A percentile compares a stretch with the other conserved stretches of the same genome.
Conservation (phyloP, 1,140 invertebrate genomes). For the Drosophila punjabiensis region DNA sequence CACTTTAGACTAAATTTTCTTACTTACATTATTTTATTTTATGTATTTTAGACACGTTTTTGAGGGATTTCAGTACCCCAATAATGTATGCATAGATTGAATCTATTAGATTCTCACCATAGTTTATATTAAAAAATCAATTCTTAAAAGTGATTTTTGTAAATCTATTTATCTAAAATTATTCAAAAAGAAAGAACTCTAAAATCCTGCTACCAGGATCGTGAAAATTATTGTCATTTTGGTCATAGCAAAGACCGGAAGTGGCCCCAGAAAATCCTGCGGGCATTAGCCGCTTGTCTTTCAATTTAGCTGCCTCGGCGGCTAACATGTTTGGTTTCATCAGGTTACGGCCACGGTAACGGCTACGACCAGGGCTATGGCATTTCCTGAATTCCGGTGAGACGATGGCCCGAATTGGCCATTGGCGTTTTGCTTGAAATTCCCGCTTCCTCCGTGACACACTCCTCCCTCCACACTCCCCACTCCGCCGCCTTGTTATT, state of each 20-base stretch:
- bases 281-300: slow-evolving; percentile 61
- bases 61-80: too few species aligned
- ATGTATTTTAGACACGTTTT: too few species aligned
- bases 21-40: too few species aligned
- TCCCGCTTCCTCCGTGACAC: slow-evolving; percentile 55
- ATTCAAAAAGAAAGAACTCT: neutral
- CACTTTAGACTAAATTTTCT: too few species aligned
- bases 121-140: neutral
- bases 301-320: slow-evolving; percentile 51
- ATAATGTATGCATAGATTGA: too few species aligned
- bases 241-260: slow-evolving; percentile 38
- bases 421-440: slow-evolving; percentile 68
- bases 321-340: slow-evolving; percentile 58
- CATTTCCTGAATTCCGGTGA: slow-evolving; percentile 29
- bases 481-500: slow-evolving; percentile 56
- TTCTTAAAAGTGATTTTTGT: neutral
- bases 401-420: slow-evolving; percentile 55
- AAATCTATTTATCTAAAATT: neutral
- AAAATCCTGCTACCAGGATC: too few species aligned
- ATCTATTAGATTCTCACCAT: too few species aligned
- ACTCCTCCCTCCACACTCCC: neutral
- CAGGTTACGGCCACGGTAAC: slow-evolving; percentile 47
- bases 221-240: slow-evolving; percentile 43
- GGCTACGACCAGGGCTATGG: slow-evolving; percentile 12
- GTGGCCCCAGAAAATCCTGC: slow-evolving; percentile 32